Base-by-base conservation (phyloP, 1,140 invertebrate genomes). In the Artemia franciscana region DNA sequence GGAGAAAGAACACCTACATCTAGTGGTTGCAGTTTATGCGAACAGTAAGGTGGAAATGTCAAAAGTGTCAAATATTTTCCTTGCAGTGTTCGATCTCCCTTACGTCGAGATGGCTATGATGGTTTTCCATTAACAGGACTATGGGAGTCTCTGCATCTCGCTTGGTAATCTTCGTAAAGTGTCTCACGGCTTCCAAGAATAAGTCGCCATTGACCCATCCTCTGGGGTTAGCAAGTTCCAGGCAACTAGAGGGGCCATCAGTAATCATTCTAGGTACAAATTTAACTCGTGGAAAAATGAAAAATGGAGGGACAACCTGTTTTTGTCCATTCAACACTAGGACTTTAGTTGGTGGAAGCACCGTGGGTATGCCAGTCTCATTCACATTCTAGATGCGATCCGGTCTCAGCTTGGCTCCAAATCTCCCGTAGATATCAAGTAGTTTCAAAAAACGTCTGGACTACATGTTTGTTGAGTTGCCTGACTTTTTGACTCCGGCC, bases 261-360 rank as follows among this genome's bases (percentile, higher is more conserved):
- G 67, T 70, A 5, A 78, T 63, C 63, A 78, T 75, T 65, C 74
- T 66, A 23, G 74, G 68, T 26, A 71, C 66, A 64, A 69, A 74
- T 61, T 71, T 65, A 5, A 72, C 68, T 64, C 70, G 62, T 5
- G 74, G 71, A 66, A 71, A 77, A 26, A 77, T 67, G 62, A 77
- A 74, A 59, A 74, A 57, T 5, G 71, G 72, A 23, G 73, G 70
- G 24, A 73, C 71, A 12, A 71, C 68, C 68, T 74, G 71, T 69
- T 70, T 73, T n/a, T 60, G 57, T 28, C 70, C 72, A 62, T 59
- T 39, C n/a, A n/a, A n/a, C 30, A n/a, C 30, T 39, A 39, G 30
- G 30, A 39, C 30, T 69, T 62, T 70, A 51, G 60, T 26, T 23
- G 69, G 69, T 61, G 65, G 67, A 24, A 72, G 69, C 0, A 74